These are phyloP conservation scores for Megaceryle alcyon DNA, from an alignment of 2,797 vertebrate species.

Conservation along the genomic window DNA sequence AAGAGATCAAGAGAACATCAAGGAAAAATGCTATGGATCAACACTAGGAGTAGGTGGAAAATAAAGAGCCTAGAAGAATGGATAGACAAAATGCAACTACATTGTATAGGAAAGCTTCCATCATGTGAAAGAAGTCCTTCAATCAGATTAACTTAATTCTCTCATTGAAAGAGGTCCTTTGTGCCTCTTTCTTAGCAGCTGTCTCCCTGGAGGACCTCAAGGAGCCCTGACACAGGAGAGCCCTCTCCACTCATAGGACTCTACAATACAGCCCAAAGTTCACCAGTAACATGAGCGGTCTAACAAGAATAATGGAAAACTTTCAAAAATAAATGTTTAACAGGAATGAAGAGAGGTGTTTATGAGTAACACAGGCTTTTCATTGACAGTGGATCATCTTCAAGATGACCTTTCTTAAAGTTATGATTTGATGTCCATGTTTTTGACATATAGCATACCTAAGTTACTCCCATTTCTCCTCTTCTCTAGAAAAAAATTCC, in stretches of 20 bases:
- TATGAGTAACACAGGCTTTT: not conserved
- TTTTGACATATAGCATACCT: not conserved
- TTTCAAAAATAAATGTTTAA: not conserved
- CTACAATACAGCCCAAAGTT: not conserved
- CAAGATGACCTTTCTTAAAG: not conserved
- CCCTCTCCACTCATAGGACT: not conserved
- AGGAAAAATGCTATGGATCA: not conserved
- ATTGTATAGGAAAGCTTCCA: not conserved
- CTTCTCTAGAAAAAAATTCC: not conserved
- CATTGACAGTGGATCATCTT: not conserved
- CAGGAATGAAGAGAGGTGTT: not conserved
- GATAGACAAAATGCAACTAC: not conserved
- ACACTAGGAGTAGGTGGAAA: not conserved
- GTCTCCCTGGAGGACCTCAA: not conserved
- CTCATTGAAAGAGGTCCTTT: fast-evolving
- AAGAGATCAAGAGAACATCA: not conserved
- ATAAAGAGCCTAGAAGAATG: not conserved
- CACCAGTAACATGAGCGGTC: not conserved
- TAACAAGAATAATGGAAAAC: not conserved
- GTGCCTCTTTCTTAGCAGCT: not conserved
- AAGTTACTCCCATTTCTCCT: not conserved
- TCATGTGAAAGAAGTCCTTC: not conserved
- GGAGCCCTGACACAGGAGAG: not conserved
- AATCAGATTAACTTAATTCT: not conserved
- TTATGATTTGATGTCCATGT: not conserved